Evolutionary conservation across 2,888 invertebrate species (phyloP), one percentile per base, ranked within the genome.

Genomic region (Mamestra brassicae): DNA sequence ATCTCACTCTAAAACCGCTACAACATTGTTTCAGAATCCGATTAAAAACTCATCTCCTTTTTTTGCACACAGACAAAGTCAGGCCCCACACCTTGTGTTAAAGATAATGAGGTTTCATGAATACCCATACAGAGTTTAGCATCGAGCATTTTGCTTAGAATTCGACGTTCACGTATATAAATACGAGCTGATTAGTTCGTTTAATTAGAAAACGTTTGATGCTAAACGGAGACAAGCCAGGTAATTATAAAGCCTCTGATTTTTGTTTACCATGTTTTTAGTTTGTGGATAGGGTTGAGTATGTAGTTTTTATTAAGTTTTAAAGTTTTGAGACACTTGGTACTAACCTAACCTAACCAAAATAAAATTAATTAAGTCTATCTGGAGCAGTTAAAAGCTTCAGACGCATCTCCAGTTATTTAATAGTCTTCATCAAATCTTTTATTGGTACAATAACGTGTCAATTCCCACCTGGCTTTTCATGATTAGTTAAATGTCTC

Each of bases 171-270:
- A 62, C 60, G 78, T 79, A 62, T 79, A 79, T 81, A 86, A 84
- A 78, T 85, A 80, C 76, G 65, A 63, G 60, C 74, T 86, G 86
- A 86, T 87, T 86, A 87, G 81, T 84, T 77, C 70, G 76, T 81
- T 85, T 87, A 86, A 85, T 87, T 86, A 77, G 86, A 79, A 81
- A 85, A 72, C 72, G 70, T 67, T 77, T 77, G 75, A 87, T 87
- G 66, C 70, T 78, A 68, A 76, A 63, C 66, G 79, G 57, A 82
- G 80, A 85, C 80, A 83, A 82, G 60, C 50, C n/a, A 50, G 74
- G 57, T 83, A 75, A 75, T 75, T 85, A 74, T 80, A 78, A 76
- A 80, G 61, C 34, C 36, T 55, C 15, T 58, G 78, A 13, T 67
- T 73, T 82, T 80, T 80, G 69, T 67, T 60, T 65, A 50, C 63